phyloP scores from a whole-genome alignment of 2,797 vertebrate species.

The Gymnoscopelus microlampas region DNA sequence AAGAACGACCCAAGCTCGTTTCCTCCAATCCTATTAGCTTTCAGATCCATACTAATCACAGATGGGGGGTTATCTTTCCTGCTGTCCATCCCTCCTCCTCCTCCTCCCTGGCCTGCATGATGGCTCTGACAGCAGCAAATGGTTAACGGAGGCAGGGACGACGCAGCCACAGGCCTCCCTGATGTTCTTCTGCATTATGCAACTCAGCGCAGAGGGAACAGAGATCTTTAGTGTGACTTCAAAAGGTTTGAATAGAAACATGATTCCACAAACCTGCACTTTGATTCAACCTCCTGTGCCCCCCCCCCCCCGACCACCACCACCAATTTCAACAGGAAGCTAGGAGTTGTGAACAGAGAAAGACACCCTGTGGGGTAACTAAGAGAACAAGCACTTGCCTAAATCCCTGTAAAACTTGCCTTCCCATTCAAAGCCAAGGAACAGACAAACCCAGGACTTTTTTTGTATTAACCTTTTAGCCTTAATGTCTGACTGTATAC shows the following conservation, averaged over 20 bases:
- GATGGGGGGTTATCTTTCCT: conserved; percentile 55
- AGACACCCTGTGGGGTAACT: conserved; percentile 46
- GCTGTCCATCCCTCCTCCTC: conserved; percentile 9
- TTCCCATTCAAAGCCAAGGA: conserved; percentile 27
- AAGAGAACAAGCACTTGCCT: conserved; percentile 31
- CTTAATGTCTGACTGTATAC: background rate
- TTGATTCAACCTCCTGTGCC: conserved; percentile 31
- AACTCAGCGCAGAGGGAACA: conserved; percentile 24
- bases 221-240: conserved; percentile 37
- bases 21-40: conserved; percentile 79
- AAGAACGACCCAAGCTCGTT: conserved; percentile 73
- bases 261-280: conserved; percentile 61
- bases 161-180: conserved; percentile 37
- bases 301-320: conserved; percentile 33
- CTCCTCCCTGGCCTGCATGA: conserved; percentile 43
- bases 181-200: conserved; percentile 21
- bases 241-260: conserved; percentile 62
- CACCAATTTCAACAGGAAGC: conserved; percentile 57
- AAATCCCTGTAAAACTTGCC: conserved; percentile 55
- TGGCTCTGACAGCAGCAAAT: conserved; percentile 42
- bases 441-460: background rate
- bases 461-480: background rate
- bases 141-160: conserved; percentile 22
- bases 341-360: background rate
- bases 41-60: conserved; percentile 73